Conservation (phyloP, 1,140 invertebrate genomes). For the Drosophila rufa region DNA sequence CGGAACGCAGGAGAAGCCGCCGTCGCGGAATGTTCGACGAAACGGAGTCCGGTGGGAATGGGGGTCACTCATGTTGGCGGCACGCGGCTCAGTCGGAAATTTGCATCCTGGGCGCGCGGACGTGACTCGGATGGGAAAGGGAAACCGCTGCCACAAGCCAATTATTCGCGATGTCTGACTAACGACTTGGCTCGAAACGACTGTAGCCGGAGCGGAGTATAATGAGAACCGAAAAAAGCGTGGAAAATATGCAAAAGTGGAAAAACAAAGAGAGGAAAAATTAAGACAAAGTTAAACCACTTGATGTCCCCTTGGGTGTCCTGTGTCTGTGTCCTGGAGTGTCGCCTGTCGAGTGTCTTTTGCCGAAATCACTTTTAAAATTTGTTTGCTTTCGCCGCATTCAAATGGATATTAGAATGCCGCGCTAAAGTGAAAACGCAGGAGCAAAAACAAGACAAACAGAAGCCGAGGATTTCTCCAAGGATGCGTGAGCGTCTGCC, state of each 20-base stretch:
- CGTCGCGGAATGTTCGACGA: slow-evolving; percentile 16
- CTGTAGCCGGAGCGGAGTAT: neutral
- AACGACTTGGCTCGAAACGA: slow-evolving; percentile 3
- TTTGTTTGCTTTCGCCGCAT: slow-evolving; percentile 63
- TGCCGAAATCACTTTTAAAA: slow-evolving; percentile 67
- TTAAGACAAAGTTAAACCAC: slow-evolving; percentile 58
- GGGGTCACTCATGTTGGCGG: slow-evolving; percentile 39
- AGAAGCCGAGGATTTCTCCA: slow-evolving; percentile 43
- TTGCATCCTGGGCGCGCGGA: slow-evolving; percentile 73
- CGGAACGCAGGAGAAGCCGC: slow-evolving; percentile 20
- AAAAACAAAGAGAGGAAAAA: slow-evolving; percentile 38
- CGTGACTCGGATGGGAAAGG: slow-evolving; percentile 57
- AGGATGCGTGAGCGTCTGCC: slow-evolving; percentile 45
- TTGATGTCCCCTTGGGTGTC: slow-evolving; percentile 51
- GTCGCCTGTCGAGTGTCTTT: slow-evolving; percentile 57
- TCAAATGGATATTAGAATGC: slow-evolving; percentile 57
- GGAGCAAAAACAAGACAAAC: slow-evolving; percentile 24
- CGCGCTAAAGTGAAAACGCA: slow-evolving; percentile 26
- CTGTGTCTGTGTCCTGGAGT: slow-evolving; percentile 35
- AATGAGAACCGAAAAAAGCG: slow-evolving; percentile 5
- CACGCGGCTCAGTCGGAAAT: slow-evolving; percentile 70
- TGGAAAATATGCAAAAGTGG: slow-evolving; percentile 30
- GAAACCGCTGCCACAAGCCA: slow-evolving; percentile 32
- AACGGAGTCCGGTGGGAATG: slow-evolving; percentile 32
- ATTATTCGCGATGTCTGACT: slow-evolving; percentile 53